These are phyloP conservation scores for Macropis europaea DNA, from an alignment of 2,888 invertebrate species.

Conservation along the genomic window DNA sequence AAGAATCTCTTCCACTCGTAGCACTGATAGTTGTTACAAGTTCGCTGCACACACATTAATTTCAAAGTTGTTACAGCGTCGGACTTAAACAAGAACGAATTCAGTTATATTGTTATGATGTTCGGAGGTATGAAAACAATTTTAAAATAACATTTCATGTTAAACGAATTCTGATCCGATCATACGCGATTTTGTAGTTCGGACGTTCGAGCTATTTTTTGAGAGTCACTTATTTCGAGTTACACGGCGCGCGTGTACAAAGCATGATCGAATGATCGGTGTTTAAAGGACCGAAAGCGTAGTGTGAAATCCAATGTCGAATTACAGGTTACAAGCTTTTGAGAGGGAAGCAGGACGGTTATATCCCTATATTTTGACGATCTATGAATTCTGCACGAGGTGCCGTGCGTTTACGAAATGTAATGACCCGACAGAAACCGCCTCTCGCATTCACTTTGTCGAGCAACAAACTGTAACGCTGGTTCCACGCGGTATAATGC, in stretches of 20 bases:
- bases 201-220: conserved; percentile 12
- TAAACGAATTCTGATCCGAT: conserved; percentile 2
- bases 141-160: no score
- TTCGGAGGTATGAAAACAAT: no score
- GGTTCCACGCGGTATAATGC: conserved; percentile 55
- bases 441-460: conserved; percentile 46
- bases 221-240: conserved; percentile 1
- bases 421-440: conserved; percentile 51
- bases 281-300: conserved; percentile 25
- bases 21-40: no score
- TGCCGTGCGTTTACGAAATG: conserved; percentile 52
- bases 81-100: no score
- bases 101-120: no score
- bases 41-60: no score
- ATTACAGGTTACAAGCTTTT: conserved; percentile 11
- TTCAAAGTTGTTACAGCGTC: no score
- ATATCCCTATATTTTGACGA: conserved; percentile 38
- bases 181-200: not conserved
- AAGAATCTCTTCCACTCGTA: no score
- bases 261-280: conserved; percentile 23
- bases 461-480: conserved; percentile 40
- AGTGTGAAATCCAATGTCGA: conserved; percentile 32
- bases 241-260: not conserved
- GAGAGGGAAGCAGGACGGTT: not conserved
- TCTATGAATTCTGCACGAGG: conserved; percentile 54